Evolutionary conservation across 37 sponge, comb jelly and placozoan genomes (phyloP), one percentile per base, ranked within the genome.

Genomic region (Hormiphora californensis): DNA sequence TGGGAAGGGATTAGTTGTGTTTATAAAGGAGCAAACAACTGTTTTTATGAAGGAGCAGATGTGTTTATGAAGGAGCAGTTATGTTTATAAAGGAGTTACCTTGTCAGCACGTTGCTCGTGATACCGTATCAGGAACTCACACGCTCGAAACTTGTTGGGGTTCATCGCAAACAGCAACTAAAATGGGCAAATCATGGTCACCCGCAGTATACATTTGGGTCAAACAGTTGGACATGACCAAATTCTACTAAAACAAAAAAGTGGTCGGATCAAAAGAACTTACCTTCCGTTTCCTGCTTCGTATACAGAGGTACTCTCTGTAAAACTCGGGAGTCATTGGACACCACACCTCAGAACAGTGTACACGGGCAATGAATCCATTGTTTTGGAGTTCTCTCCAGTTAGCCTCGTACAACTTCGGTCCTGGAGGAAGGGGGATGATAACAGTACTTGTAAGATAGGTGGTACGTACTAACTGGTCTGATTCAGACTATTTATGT

Each of bases 311-410:
- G 68, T 97, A 97, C 86, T 97, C 98, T n/a, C 86, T 55, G 81
- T 97, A 97, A 87, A 97, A 97, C 90, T 97, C 98, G 0, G 92
- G 91, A 40, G 94, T 88, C 98, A 97, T 97, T 1, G 91, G 94
- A 86, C 98, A 97, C 98, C 98, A 97, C 17, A 97, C 95, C 93
- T 97, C 98, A 28, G 94, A 94, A 93, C 98, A 97, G 87, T 94
- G 98, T 31, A 97, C 98, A 49, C 88, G 69, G 38, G 98, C 98
- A 39, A 97, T 97, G 90, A 85, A 97, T 0, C 95, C 95, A 36
- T 25, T 43, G 39, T 88, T 91, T 88, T 97, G 98, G 22, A 97
- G 88, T 88, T 97, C 98, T 95, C 94, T 97, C 98, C 98, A 97
- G 89, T 97, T 97, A 28, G 98, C 95, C 43, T 97, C 95, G 59